phyloP scores from a whole-genome alignment of 2,113 vertebrate genomes.

The Pituophis catenifer region DNA sequence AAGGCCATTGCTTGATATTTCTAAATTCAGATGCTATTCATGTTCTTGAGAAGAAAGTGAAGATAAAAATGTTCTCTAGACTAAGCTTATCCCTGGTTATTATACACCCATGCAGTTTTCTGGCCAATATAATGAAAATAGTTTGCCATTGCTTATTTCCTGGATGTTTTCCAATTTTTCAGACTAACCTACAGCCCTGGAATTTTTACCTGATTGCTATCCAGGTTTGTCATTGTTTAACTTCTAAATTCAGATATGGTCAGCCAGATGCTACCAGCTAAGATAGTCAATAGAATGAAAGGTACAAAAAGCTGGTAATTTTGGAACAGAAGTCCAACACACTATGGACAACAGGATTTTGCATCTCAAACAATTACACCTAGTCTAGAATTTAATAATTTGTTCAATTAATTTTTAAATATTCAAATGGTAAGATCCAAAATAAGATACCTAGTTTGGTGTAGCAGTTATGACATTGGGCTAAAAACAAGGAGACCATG shows the following conservation, averaged over 20 bases:
- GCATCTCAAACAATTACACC: not conserved
- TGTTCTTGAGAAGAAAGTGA: not conserved
- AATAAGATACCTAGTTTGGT: not conserved
- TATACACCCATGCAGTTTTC: not conserved
- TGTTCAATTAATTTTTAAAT: not conserved
- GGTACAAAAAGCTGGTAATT: not conserved
- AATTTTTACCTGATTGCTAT: not conserved
- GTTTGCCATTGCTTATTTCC: not conserved
- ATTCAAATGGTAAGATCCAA: not conserved
- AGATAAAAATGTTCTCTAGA: not conserved
- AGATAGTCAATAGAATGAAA: not conserved
- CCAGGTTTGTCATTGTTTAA: not conserved
- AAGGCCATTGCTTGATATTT: not conserved
- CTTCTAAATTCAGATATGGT: not conserved
- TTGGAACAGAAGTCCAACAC: not conserved
- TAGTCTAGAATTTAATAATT: not conserved
- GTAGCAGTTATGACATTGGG: not conserved
- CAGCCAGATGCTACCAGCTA: not conserved
- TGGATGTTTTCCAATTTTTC: not conserved
- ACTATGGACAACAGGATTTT: not conserved
- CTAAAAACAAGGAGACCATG: not conserved
- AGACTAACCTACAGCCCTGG: not conserved
- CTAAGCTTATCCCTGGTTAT: not conserved
- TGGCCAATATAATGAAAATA: not conserved
- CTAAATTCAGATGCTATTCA: not conserved